Conservation (phyloP, 2,888 invertebrate genomes). For the Apamea crenata region DNA sequence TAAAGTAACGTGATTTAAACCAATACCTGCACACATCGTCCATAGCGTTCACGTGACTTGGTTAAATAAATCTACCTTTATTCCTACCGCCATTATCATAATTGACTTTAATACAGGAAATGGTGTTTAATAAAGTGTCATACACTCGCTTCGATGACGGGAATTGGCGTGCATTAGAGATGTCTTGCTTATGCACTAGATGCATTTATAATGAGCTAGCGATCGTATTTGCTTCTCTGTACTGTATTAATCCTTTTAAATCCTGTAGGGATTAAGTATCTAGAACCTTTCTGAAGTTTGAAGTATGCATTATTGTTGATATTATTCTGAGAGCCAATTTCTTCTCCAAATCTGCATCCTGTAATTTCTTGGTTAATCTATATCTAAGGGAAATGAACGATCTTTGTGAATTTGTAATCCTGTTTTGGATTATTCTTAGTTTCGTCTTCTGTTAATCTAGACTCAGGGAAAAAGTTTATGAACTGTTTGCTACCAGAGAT, state of each 20-base stretch:
- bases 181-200: slow-evolving; percentile 10
- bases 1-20: slow-evolving; percentile 28
- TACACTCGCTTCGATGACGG: slow-evolving; percentile 19
- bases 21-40: slow-evolving; percentile 15
- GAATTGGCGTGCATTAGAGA: slow-evolving; percentile 8
- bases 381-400: not conserved
- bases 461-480: not conserved
- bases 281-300: not conserved
- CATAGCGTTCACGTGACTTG: slow-evolving; percentile 72
- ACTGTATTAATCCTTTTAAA: slow-evolving; percentile 4
- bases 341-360: not conserved
- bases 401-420: slow-evolving; percentile 15
- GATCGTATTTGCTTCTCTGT: not conserved
- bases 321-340: slow-evolving; percentile 7
- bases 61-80: slow-evolving; percentile 71
- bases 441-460: slow-evolving; percentile 8
- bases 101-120: slow-evolving; percentile 80
- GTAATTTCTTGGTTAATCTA: slow-evolving; percentile 15
- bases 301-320: not conserved
- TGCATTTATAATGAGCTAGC: slow-evolving; percentile 1
- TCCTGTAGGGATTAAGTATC: not conserved
- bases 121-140: slow-evolving; percentile 66
- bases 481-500: not conserved
- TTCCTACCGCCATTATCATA: slow-evolving; percentile 76
- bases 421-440: not conserved